Base-by-base conservation (phyloP, 2,888 invertebrate species). In the Pollenia angustigena region DNA sequence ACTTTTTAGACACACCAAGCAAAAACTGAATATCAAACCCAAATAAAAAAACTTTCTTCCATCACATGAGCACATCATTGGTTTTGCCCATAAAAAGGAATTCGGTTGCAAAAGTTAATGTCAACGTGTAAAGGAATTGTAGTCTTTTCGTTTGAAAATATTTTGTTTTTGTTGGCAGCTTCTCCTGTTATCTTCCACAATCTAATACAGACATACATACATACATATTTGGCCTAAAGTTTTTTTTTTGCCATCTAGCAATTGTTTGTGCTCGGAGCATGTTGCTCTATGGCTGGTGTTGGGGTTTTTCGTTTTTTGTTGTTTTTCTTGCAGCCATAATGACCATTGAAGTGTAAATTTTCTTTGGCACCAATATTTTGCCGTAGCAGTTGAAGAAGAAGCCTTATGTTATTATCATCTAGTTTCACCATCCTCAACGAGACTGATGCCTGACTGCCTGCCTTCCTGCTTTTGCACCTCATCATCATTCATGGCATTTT, bases 331-430 rank as follows among this genome's bases (percentile, higher is more conserved):
- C 50, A 82, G 79, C 68, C 72, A 78, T 84, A 78, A 84, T 74
- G 87, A 84, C 72, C 78, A 87, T 72, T 87, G 76, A 84, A 87
- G 87, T 87, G 87, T 87, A 81, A 84, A 87, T 82, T 81, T 81
- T 87, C 81, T 84, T 84, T 87, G 84, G 81, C 87, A 87, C 56
- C 78, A 68, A 81, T 58, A 52, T 76, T 56, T 32, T 68, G 62
- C 69, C 14, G 52, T 76, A 48, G 40, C 12, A 82, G n/a, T 32
- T 32, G 58, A 18, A 14, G 64, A 32, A 58, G 82, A 81, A 84
- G 76, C 83, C 87, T 81, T 84, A 83, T 81, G 72, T 76, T 68
- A 68, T 58, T 58, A 79, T 66, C 87, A 81, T 72, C 40, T 40
- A 56, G 11, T 52, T 74, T 54, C 64, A 64, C 6, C 71, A 72